These are phyloP conservation scores for Cheilosia impressa DNA, from an alignment of 2,888 invertebrate species.

Conservation along the genomic window DNA sequence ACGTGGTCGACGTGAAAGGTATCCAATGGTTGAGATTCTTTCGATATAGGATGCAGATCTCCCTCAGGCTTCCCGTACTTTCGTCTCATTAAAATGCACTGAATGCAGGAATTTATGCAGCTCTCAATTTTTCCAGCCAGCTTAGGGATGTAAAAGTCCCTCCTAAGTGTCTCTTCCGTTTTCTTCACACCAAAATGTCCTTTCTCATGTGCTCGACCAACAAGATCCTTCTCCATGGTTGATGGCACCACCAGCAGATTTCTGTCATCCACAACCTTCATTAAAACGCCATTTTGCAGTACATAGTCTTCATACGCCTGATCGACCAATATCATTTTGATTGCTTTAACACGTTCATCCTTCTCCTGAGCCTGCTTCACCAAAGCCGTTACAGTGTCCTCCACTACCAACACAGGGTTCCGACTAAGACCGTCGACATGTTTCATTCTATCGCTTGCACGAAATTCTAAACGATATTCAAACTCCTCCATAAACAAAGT, in stretches of 20 bases:
- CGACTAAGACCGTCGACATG: neutral
- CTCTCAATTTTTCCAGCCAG: neutral
- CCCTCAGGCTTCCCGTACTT: conserved; percentile 11
- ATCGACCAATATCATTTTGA: too few relatives aligned
- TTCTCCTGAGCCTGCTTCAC: conserved; percentile 4
- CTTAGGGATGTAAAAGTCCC: neutral
- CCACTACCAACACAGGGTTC: neutral
- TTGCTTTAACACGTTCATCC: too few relatives aligned
- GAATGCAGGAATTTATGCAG: too few relatives aligned
- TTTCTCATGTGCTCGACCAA: conserved; percentile 34
- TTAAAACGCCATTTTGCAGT: conserved; percentile 12
- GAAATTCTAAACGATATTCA: neutral
- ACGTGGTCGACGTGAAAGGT: neutral
- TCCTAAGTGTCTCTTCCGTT: neutral
- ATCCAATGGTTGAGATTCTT: conserved; percentile 3
- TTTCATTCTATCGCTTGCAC: neutral
- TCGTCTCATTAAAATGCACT: conserved; percentile 1
- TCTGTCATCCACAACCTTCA: conserved; percentile 18
- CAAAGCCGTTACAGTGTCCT: neutral
- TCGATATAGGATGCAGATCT: neutral
- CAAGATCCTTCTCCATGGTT: conserved; percentile 32
- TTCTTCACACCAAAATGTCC: conserved; percentile 40
- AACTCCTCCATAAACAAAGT: neutral
- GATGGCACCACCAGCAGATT: conserved; percentile 21
- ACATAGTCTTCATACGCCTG: neutral